phyloP scores from a whole-genome alignment of 2,888 invertebrate genomes.

The Drosophila sordidapex region DNA sequence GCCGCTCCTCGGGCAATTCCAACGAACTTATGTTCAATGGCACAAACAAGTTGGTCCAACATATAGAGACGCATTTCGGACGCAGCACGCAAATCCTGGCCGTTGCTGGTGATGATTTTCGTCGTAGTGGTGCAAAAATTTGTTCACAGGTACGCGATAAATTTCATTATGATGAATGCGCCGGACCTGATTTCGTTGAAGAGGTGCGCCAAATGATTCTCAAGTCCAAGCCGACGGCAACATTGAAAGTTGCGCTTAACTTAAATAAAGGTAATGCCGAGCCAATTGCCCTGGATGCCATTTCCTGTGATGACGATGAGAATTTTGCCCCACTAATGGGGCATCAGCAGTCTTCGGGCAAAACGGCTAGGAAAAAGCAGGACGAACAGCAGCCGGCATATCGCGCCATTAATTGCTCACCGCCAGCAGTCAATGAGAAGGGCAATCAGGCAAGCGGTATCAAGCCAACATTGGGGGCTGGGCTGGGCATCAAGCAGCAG shows the following conservation, averaged over 20 bases:
- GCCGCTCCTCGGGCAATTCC: constrained; percentile 25
- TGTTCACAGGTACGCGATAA: constrained; percentile 89
- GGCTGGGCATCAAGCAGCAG: constrained; percentile 26
- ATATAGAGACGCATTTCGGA: constrained; percentile 91
- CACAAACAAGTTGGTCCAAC: constrained; percentile 86
- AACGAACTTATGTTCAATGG: constrained; percentile 18
- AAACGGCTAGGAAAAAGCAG: constrained; percentile 62
- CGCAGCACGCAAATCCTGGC: constrained; percentile 88
- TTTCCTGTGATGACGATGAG: constrained; percentile 80
- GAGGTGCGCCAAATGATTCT: constrained; percentile 84
- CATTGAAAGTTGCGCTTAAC: constrained; percentile 68
- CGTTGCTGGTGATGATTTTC: constrained; percentile 89
- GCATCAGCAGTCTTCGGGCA: constrained; percentile 22
- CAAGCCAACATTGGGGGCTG: neutral
- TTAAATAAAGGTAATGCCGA: constrained; percentile 83
- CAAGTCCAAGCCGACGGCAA: constrained; percentile 45
- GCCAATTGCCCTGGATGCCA: constrained; percentile 81
- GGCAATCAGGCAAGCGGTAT: neutral
- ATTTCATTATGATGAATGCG: constrained; percentile 88
- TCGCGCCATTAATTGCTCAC: constrained; percentile 75
- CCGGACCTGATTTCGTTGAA: constrained; percentile 86
- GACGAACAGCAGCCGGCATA: constrained; percentile 68
- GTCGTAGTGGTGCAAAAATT: constrained; percentile 87
- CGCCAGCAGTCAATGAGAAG: constrained; percentile 53
- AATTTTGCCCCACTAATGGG: constrained; percentile 1